Evolutionary conservation across 2,113 vertebrate species (phyloP), one percentile per base, ranked within the genome.

Genomic region (Monopterus albus): DNA sequence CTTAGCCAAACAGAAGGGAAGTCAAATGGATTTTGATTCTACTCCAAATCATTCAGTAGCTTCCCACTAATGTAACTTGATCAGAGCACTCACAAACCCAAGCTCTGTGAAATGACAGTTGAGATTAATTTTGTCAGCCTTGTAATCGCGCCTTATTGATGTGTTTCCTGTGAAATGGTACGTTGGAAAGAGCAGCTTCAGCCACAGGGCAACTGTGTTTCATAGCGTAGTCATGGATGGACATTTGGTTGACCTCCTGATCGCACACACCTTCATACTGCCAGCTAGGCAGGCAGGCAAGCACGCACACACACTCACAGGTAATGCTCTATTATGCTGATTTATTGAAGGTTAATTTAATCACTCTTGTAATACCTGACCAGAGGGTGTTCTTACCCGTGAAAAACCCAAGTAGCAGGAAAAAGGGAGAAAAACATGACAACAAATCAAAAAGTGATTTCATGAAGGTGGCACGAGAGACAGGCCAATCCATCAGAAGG

Each of bases 81-180:
- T 92, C 89, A 91, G 87, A 83, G 86, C 88, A 79, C 84, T 87
- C 86, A 88, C 81, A 88, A 83, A 90, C 58, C 50, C 59, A 40
- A 79, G 83, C 88, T 86, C 75, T 78, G 82, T 79, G 88, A 88
- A 88, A 91, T 88, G 91, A 91, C 86, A 89, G 81, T 72, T 51
- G 83, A 79, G 85, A 92, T 93, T 90, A 86, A 88, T 87, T 91
- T 87, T 87, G 90, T 92, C 91, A 92, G 84, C 72, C 82, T 83
- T 88, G 89, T 90, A 91, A 93, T 89, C 84, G 83, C 75, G 86
- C 87, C 86, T 91, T 89, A 92, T 92, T 91, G 89, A 91, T 90
- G 91, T 87, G 83, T 87, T 88, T 90, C 83, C 87, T 89, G 81
- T 59, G 65, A 86, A 85, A 85, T 85, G 82, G 75, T 87, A 89